These are phyloP conservation scores for Ormyrus labotus DNA, from an alignment of 2,888 invertebrate species.

Conservation along the genomic window DNA sequence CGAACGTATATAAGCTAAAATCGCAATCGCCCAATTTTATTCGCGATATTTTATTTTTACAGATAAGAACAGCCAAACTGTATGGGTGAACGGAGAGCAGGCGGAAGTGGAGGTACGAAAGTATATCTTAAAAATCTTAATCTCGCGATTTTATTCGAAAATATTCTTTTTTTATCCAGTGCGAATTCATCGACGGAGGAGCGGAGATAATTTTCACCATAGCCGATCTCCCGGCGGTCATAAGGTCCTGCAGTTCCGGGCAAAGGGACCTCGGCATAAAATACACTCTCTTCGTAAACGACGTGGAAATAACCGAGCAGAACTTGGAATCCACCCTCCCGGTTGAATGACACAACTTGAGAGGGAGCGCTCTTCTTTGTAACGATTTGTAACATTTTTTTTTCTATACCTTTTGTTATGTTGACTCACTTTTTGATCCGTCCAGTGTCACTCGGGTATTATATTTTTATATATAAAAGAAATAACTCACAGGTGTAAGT, in stretches of 20 bases:
- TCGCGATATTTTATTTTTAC: slow-evolving; percentile 63
- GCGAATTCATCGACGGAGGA: slow-evolving; percentile 89
- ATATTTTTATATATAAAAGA: no score
- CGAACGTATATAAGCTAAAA: neutral
- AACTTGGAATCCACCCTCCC: slow-evolving; percentile 13
- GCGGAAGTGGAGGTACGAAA: slow-evolving; percentile 80
- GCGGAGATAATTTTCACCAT: slow-evolving; percentile 88
- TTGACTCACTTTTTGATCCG: no score
- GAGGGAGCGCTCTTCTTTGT: neutral
- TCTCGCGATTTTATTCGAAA: no score
- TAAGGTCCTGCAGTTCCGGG: slow-evolving; percentile 72
- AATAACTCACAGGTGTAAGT: no score
- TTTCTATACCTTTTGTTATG: no score
- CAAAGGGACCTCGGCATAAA: slow-evolving; percentile 69
- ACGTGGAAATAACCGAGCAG: slow-evolving; percentile 65
- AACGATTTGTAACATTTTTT: no score
- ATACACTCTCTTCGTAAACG: slow-evolving; percentile 68
- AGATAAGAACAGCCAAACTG: slow-evolving; percentile 86
- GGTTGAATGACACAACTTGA: slow-evolving; percentile 20
- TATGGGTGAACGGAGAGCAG: slow-evolving; percentile 86
- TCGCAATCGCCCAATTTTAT: neutral
- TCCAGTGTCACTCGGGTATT: no score
- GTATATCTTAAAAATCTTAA: neutral
- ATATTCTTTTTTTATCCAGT: slow-evolving; percentile 70
- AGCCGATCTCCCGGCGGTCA: slow-evolving; percentile 76